These are phyloP conservation scores for Vicugna pacos DNA, from an alignment of 2,113 vertebrate genomes.

Conservation along the genomic window DNA sequence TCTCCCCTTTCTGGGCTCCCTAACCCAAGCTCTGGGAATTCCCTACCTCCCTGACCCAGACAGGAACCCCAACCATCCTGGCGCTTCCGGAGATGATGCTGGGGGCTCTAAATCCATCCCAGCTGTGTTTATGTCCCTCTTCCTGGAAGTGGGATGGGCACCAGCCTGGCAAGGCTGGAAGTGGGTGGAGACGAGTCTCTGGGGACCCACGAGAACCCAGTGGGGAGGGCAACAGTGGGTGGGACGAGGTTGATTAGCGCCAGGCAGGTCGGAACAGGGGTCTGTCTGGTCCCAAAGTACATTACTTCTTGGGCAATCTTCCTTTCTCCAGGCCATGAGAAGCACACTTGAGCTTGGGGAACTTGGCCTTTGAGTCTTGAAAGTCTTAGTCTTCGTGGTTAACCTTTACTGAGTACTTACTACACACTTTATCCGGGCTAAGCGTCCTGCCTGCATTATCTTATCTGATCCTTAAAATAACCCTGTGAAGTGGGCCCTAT, in stretches of 20 bases:
- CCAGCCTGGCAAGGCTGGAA: background rate
- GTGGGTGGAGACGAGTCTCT: background rate
- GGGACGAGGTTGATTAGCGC: background rate
- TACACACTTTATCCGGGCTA: background rate
- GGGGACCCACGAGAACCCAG: background rate
- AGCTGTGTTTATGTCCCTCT: slow-evolving; percentile 66
- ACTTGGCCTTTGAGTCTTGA: background rate
- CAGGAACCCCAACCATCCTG: background rate
- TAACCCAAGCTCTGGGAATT: background rate
- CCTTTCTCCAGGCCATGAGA: background rate
- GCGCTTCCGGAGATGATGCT: slow-evolving; percentile 68
- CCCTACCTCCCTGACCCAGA: background rate
- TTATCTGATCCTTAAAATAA: background rate
- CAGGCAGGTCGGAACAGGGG: background rate
- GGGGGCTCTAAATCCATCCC: background rate
- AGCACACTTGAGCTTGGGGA: background rate
- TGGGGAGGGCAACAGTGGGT: background rate
- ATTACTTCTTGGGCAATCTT: background rate
- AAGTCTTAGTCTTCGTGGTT: background rate
- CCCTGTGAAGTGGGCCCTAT: background rate
- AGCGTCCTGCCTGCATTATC: background rate
- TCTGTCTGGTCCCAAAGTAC: background rate
- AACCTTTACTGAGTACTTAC: background rate
- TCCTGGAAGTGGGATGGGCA: slow-evolving; percentile 60
- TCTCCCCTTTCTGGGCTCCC: background rate